These are phyloP conservation scores for Lytechinus pictus DNA, from an alignment of 35 echinoderm and acorn worm species.

Conservation along the genomic window DNA sequence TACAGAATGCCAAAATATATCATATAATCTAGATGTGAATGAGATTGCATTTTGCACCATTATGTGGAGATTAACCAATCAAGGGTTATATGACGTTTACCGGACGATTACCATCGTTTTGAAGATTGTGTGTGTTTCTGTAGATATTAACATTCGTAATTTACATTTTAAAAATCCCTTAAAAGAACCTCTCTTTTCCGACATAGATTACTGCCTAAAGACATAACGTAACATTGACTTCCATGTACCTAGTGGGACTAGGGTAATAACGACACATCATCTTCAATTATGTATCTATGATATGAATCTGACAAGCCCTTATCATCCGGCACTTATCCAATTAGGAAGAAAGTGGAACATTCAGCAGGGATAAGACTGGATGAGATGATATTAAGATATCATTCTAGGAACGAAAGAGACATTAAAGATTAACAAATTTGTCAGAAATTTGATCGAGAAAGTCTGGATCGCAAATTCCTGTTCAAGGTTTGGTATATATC, in stretches of 20 bases:
- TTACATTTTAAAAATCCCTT: not conserved
- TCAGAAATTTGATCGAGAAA: not conserved
- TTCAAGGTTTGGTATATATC: no score
- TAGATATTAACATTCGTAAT: not conserved
- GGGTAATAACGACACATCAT: not conserved
- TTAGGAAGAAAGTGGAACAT: not conserved
- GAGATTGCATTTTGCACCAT: no score
- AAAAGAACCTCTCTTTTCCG: not conserved
- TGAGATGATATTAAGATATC: not conserved
- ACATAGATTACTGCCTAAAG: slow-evolving; percentile 17
- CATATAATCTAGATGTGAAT: no score
- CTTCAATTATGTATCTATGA: not conserved
- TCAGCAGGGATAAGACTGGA: not conserved
- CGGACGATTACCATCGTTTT: no score
- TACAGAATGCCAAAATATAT: no score
- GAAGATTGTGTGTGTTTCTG: not conserved
- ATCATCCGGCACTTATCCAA: not conserved
- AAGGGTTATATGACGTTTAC: no score
- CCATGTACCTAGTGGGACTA: not conserved
- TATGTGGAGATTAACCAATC: no score
- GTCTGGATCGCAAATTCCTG: no score
- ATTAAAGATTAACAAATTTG: not conserved
- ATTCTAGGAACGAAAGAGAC: not conserved
- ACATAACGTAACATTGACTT: not conserved
- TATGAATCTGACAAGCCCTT: not conserved